Conservation (phyloP, 2,888 invertebrate genomes). For the Lasioglossum calceatum region DNA sequence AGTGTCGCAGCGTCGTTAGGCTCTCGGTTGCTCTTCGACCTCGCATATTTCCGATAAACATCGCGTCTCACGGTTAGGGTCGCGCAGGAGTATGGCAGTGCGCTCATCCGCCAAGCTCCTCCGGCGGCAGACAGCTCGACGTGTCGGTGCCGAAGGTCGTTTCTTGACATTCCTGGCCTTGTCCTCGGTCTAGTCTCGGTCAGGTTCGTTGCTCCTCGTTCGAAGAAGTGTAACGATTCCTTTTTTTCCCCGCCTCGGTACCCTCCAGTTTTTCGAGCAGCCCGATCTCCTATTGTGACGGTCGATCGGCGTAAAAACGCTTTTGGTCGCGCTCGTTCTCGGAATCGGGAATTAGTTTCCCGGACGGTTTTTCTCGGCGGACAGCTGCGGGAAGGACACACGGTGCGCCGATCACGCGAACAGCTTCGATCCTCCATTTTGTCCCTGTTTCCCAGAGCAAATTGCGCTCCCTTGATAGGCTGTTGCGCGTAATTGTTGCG, state of each 20-base stretch:
- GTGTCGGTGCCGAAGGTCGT: slow-evolving; percentile 73
- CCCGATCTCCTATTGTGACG: slow-evolving; percentile 4
- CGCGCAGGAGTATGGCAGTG: slow-evolving; percentile 38
- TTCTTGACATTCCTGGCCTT: slow-evolving; percentile 68
- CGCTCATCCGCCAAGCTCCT: slow-evolving; percentile 17
- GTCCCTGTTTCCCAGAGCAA: neutral
- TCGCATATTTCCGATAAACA: slow-evolving; percentile 66
- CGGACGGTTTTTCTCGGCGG: slow-evolving; percentile 12
- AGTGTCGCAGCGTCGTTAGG: slow-evolving; percentile 44
- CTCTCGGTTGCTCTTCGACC: slow-evolving; percentile 52
- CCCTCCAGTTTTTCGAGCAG: neutral
- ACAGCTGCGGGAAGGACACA: neutral
- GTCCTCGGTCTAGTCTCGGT: slow-evolving; percentile 52
- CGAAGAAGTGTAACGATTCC: slow-evolving; percentile 51
- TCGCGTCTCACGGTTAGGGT: slow-evolving; percentile 63
- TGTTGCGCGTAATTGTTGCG: slow-evolving; percentile 8
- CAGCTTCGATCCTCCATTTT: neutral
- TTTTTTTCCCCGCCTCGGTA: neutral
- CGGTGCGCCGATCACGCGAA: slow-evolving; percentile 28
- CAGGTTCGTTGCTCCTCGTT: slow-evolving; percentile 65
- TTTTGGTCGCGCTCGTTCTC: slow-evolving; percentile 12
- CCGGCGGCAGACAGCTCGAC: slow-evolving; percentile 32
- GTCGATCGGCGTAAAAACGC: slow-evolving; percentile 31
- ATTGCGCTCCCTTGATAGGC: slow-evolving; percentile 37
- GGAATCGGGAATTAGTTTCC: slow-evolving; percentile 38